Evolutionary conservation across 2,113 vertebrate genomes (phyloP).

Genomic region (Tragelaphus imberbis): DNA sequence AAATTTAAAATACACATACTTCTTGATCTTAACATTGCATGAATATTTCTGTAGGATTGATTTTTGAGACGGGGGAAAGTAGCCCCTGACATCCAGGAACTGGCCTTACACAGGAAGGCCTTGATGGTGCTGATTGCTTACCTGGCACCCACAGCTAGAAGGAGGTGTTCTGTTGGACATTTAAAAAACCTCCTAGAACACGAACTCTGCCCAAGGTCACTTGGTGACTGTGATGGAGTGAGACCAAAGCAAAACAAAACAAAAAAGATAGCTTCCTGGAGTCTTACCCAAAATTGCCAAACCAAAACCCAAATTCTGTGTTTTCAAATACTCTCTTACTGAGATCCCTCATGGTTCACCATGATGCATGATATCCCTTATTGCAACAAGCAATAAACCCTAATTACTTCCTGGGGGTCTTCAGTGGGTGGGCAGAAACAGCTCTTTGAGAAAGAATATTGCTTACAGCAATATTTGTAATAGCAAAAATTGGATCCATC

Average conservation of each 20-base stretch:
- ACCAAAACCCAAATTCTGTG: not conserved
- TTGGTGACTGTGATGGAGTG: not conserved
- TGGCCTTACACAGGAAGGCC: not conserved
- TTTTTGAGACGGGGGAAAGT: constrained; percentile 2
- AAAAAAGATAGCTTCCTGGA: not conserved
- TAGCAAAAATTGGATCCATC: not conserved
- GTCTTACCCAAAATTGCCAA: not conserved
- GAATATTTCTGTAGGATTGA: constrained; percentile 13
- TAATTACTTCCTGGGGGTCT: not conserved
- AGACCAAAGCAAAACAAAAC: not conserved
- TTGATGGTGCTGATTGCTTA: not conserved
- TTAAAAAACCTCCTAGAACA: not conserved
- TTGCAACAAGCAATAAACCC: not conserved
- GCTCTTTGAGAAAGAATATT: not conserved
- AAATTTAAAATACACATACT: constrained; percentile 23
- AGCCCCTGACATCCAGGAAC: not conserved
- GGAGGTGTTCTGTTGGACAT: not conserved
- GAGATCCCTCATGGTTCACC: not conserved
- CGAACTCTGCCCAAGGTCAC: not conserved
- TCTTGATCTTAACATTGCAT: not conserved
- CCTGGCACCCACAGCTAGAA: not conserved
- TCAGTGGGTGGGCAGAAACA: not conserved
- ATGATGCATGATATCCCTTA: not conserved
- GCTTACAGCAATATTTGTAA: not conserved
- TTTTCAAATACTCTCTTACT: not conserved